These are phyloP conservation scores for Poecilia velifera DNA, from an alignment of 2,797 vertebrate genomes.

Conservation along the genomic window DNA sequence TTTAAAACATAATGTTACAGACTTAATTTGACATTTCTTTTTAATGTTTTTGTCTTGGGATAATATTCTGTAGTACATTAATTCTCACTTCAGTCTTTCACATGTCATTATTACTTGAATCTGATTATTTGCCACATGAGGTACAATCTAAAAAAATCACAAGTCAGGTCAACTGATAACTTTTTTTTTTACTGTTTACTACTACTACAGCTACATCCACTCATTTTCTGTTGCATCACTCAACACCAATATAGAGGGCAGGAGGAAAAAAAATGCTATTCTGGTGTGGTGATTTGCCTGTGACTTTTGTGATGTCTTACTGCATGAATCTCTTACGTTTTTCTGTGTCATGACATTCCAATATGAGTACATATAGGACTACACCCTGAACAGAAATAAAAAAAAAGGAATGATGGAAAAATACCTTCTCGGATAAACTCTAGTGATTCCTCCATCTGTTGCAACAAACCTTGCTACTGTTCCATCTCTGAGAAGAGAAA, in stretches of 20 bases:
- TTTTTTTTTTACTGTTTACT: background rate
- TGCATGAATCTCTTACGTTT: background rate
- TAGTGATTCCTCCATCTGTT: conserved; percentile 97
- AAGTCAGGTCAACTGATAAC: background rate
- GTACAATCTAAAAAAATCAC: background rate
- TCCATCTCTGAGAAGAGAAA: conserved; percentile 83
- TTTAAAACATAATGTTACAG: background rate
- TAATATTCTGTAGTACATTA: background rate
- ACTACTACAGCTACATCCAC: background rate
- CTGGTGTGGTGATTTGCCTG: background rate
- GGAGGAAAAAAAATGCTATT: background rate
- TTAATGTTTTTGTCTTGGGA: background rate
- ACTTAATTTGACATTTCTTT: background rate
- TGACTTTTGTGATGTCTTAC: background rate
- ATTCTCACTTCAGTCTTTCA: background rate
- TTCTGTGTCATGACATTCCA: background rate
- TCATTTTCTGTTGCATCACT: background rate
- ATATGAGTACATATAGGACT: background rate
- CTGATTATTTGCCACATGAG: background rate
- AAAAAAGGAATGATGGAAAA: conserved; percentile 15
- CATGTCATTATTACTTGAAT: background rate
- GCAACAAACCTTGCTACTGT: conserved; percentile 92
- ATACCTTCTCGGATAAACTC: conserved; percentile 96
- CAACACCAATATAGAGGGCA: background rate
- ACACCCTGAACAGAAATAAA: background rate